Evolutionary conservation across 2,888 invertebrate species (phyloP).

Genomic region (Schizotus pectinicornis): DNA sequence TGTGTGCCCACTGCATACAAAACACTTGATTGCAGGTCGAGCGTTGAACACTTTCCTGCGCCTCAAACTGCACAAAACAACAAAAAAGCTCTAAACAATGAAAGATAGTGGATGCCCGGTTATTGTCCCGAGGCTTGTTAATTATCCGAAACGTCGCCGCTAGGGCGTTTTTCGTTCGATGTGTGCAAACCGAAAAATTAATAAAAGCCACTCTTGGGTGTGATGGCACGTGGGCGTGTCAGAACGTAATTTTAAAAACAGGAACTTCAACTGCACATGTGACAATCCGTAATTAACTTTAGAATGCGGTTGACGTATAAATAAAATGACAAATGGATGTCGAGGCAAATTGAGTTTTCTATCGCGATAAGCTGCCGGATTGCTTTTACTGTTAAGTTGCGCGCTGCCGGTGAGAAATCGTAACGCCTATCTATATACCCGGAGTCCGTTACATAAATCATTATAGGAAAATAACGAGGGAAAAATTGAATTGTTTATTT

Average conservation of each 20-base stretch:
- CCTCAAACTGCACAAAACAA: no score
- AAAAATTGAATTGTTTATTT: conserved; percentile 21
- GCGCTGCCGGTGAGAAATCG: conserved; percentile 9
- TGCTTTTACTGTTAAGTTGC: conserved; percentile 10
- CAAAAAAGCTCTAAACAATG: no score
- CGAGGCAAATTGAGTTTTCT: conserved; percentile 43
- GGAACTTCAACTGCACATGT: conserved; percentile 21
- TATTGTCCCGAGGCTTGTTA: no score
- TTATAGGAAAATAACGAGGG: conserved; percentile 14
- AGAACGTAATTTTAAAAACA: conserved; percentile 7
- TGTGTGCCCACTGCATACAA: no score
- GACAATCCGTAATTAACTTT: conserved; percentile 36
- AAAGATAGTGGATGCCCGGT: no score
- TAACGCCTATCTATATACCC: conserved; percentile 16
- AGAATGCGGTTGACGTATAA: conserved; percentile 43
- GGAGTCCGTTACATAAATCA: conserved; percentile 20
- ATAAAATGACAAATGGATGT: conserved; percentile 48
- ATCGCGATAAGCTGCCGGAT: conserved; percentile 39
- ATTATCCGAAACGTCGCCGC: no score
- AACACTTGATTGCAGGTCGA: no score
- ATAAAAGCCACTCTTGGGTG: no score
- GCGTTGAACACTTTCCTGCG: no score
- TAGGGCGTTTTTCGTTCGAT: no score
- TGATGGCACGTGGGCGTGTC: conserved; percentile 13
- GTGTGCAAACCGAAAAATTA: no score